A percentile compares a stretch with the other conserved stretches of the same genome.
These are phyloP conservation scores for Oreochromis niloticus DNA, from an alignment of 2,113 vertebrate genomes.

Conservation along the genomic window DNA sequence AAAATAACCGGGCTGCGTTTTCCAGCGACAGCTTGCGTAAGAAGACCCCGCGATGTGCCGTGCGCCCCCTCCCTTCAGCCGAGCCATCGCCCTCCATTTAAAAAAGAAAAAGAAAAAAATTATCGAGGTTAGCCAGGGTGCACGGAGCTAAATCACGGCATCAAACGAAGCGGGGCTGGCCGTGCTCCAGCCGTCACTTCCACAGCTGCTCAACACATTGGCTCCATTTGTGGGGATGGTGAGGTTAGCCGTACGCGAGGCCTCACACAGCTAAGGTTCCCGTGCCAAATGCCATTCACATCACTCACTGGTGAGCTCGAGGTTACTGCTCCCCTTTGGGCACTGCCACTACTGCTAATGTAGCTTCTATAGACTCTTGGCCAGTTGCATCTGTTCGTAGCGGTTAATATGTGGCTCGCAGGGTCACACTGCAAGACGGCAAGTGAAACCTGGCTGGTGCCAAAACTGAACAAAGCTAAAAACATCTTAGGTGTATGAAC, in stretches of 20 bases:
- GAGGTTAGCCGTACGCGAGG: conserved; percentile 33
- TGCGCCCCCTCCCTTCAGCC: neutral
- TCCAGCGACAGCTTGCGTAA: neutral
- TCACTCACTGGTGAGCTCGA: conserved; percentile 2
- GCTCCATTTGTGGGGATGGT: conserved; percentile 32
- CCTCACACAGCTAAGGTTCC: neutral
- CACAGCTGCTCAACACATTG: conserved; percentile 62
- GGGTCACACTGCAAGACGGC: neutral
- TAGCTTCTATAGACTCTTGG: neutral
- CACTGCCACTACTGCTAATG: neutral
- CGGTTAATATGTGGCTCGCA: neutral
- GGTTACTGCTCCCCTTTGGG: conserved; percentile 15
- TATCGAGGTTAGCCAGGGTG: conserved; percentile 27
- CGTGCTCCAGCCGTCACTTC: conserved; percentile 33
- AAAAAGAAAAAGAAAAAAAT: neutral
- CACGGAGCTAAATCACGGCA: conserved; percentile 43
- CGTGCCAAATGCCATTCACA: conserved; percentile 37
- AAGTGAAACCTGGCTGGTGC: neutral
- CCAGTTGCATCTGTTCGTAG: neutral
- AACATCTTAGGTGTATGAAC: neutral
- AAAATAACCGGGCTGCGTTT: neutral
- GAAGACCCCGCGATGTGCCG: neutral
- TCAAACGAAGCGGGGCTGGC: conserved; percentile 36
- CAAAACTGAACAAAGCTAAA: neutral
- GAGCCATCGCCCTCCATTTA: neutral